Conservation (phyloP, 2,888 invertebrate genomes). For the Seira musarum region DNA sequence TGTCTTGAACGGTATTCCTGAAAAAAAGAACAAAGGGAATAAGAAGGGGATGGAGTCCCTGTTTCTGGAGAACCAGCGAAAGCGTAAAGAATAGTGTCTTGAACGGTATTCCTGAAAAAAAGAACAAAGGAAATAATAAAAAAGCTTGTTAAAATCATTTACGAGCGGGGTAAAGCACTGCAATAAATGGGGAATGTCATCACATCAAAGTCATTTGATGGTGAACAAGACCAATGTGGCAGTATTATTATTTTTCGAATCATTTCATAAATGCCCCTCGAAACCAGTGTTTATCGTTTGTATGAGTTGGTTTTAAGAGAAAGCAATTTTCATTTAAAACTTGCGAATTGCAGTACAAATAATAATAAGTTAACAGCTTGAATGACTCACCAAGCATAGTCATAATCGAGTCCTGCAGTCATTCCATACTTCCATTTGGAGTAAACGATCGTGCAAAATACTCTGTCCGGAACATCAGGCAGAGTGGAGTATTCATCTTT, state of each 20-base stretch:
- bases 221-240: too few relatives aligned
- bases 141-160: background rate
- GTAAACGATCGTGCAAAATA: slow-evolving; percentile 84
- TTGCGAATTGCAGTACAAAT: too few relatives aligned
- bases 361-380: too few relatives aligned
- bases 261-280: too few relatives aligned
- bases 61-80: slow-evolving; percentile 77
- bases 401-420: slow-evolving; percentile 79
- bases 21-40: too few relatives aligned
- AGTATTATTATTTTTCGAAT: too few relatives aligned
- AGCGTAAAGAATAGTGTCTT: slow-evolving; percentile 81
- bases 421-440: slow-evolving; percentile 83
- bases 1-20: slow-evolving; percentile 78
- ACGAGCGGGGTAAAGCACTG: too few relatives aligned
- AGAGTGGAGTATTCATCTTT: slow-evolving; percentile 85
- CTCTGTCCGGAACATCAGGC: slow-evolving; percentile 82
- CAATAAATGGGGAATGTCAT: too few relatives aligned
- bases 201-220: too few relatives aligned
- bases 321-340: too few relatives aligned
- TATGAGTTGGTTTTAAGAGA: too few relatives aligned
- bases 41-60: slow-evolving; percentile 82
- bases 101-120: slow-evolving; percentile 77
- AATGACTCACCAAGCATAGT: slow-evolving; percentile 77
- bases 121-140: slow-evolving; percentile 73
- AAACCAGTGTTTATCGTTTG: too few relatives aligned